phyloP scores from a whole-genome alignment of 1,140 invertebrate genomes.

The Carposina sasakii region DNA sequence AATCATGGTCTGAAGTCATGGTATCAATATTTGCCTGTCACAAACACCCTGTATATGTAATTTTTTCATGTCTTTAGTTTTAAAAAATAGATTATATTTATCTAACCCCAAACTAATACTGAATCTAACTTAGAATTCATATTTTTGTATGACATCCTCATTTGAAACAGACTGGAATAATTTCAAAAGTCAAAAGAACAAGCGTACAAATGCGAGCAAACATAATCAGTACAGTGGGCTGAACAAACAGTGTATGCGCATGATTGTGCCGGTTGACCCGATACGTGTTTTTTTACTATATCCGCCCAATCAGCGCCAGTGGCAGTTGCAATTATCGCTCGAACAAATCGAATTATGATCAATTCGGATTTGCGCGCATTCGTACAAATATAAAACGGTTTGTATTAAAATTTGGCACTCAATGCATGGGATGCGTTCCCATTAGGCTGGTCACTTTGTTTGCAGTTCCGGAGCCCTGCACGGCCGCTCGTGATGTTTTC shows the following conservation, averaged over 20 bases:
- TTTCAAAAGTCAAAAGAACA: constrained; percentile 13
- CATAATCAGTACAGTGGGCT: constrained; percentile 57
- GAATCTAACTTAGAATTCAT: too few species aligned
- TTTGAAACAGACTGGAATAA: background rate
- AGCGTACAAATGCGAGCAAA: constrained; percentile 49
- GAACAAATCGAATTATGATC: constrained; percentile 72
- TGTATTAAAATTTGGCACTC: constrained; percentile 69
- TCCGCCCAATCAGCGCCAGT: constrained; percentile 66
- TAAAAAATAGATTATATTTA: too few species aligned
- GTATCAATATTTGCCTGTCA: too few species aligned
- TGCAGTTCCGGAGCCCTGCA: constrained; percentile 35
- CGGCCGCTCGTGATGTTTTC: constrained; percentile 32
- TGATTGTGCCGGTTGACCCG: constrained; percentile 45
- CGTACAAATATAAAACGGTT: constrained; percentile 72
- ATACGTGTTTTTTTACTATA: constrained; percentile 52
- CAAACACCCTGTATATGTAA: too few species aligned
- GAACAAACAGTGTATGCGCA: constrained; percentile 57
- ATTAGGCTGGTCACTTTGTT: constrained; percentile 63
- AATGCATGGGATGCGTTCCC: constrained; percentile 64
- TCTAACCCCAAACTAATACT: too few species aligned
- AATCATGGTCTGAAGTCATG: too few species aligned
- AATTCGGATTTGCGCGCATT: constrained; percentile 72
- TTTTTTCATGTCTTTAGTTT: too few species aligned
- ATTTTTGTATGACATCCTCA: background rate
- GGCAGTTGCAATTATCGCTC: constrained; percentile 71